phyloP scores from a whole-genome alignment of 2,888 invertebrate species.

The Drosophila cognata region DNA sequence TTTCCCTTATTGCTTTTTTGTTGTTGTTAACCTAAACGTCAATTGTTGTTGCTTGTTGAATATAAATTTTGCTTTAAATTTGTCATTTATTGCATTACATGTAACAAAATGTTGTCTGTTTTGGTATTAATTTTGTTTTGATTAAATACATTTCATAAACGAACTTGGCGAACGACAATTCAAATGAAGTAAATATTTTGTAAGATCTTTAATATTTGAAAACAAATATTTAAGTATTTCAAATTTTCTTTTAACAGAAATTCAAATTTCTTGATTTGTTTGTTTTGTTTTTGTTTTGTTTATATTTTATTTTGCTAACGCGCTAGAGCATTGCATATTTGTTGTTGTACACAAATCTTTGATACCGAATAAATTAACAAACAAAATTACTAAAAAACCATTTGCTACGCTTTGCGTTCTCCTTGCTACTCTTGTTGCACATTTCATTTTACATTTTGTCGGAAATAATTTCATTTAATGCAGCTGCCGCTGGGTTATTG shows the following conservation, averaged over 20 bases:
- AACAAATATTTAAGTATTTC: conserved; percentile 37
- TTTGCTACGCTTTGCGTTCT: conserved; percentile 56
- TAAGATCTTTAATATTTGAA: conserved; percentile 8
- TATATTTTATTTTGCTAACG: conserved; percentile 35
- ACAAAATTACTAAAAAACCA: conserved; percentile 72
- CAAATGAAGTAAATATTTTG: conserved; percentile 34
- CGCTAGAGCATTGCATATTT: conserved; percentile 67
- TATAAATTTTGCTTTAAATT: conserved; percentile 26
- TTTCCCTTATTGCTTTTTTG: conserved; percentile 46
- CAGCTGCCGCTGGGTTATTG: conserved; percentile 34
- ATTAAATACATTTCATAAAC: conserved; percentile 23
- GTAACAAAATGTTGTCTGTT: conserved; percentile 11
- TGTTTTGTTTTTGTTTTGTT: conserved; percentile 30
- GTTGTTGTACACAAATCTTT: conserved; percentile 60
- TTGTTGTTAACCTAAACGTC: conserved; percentile 44
- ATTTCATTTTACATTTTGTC: conserved; percentile 65
- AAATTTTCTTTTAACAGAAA: conserved; percentile 22
- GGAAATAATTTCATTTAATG: conserved; percentile 28
- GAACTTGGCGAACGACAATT: conserved; percentile 17
- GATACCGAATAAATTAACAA: conserved; percentile 72
- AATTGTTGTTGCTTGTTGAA: conserved; percentile 13
- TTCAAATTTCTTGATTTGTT: conserved; percentile 28
- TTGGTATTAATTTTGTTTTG: conserved; percentile 3
- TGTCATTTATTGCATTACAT: conserved; percentile 10
- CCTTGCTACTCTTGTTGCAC: conserved; percentile 44